Evolutionary conservation across 1,140 invertebrate genomes (phyloP).

Genomic region (Choristoneura fumiferana): DNA sequence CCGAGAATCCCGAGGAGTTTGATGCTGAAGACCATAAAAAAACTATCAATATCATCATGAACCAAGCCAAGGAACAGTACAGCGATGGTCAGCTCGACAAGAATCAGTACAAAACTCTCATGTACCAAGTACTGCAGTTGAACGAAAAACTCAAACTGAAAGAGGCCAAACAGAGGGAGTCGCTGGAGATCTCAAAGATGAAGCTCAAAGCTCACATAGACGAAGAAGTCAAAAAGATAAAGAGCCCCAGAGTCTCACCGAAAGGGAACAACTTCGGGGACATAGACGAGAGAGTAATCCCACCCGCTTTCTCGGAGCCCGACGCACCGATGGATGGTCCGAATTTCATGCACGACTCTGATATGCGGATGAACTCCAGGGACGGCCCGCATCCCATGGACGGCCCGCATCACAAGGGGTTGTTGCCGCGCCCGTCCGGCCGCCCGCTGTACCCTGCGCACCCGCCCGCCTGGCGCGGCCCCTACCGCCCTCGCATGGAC

Average conservation of each 20-base stretch:
- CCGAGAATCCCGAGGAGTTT: slow-evolving; percentile 76
- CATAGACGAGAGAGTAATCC: slow-evolving; percentile 73
- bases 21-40: slow-evolving; percentile 80
- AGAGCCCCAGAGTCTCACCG: slow-evolving; percentile 58
- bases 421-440: slow-evolving; percentile 56
- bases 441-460: slow-evolving; percentile 50
- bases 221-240: slow-evolving; percentile 72
- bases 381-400: slow-evolving; percentile 30
- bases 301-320: slow-evolving; percentile 41
- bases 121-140: slow-evolving; percentile 88
- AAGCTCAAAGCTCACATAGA: slow-evolving; percentile 55
- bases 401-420: slow-evolving; percentile 25
- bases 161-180: slow-evolving; percentile 85
- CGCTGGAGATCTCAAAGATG: slow-evolving; percentile 67
- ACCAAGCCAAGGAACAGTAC: slow-evolving; percentile 89
- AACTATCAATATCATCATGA: slow-evolving; percentile 88
- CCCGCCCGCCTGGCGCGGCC: slow-evolving; percentile 48
- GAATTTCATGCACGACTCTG: slow-evolving; percentile 50
- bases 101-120: slow-evolving; percentile 88
- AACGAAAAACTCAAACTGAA: slow-evolving; percentile 88
- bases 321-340: slow-evolving; percentile 44
- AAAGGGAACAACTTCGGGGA: slow-evolving; percentile 67
- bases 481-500: slow-evolving; percentile 43
- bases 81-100: slow-evolving; percentile 87
- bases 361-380: slow-evolving; percentile 50